Evolutionary conservation across 2,888 invertebrate species (phyloP), one percentile per base, ranked within the genome.

Genomic region (Syrphus vitripennis): DNA sequence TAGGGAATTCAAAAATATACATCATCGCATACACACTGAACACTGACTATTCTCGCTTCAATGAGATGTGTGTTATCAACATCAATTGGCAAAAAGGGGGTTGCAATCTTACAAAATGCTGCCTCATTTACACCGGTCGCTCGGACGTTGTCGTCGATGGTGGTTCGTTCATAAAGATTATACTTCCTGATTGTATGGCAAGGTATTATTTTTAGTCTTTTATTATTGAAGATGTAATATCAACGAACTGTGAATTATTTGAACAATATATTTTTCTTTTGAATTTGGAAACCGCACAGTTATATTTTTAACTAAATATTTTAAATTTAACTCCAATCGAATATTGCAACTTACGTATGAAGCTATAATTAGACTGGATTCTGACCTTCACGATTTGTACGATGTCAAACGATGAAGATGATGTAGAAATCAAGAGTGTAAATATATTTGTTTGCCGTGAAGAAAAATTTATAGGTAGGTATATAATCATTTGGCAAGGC

Each of bases 51-150:
- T 29, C 69, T 48, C 19, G 59, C 57, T 57, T 71, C 50, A 67
- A 10, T 57, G 34, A 42, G 76, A 80, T 75, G 71, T 53, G 69
- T 80, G 75, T 79, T 83, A 83, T 83, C 79, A 83, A 26, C 45
- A 72, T 77, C 45, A 75, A 63, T 70, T 65, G 16, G 16, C n/a
- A 29, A 42, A 48, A 70, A 19, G 61, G 55, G 59, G 53, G 59
- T 61, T 80, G 71, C 59, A 76, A 50, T 48, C 29, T 48, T 48
- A 31, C 29, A 65, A 59, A 3, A 50, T 48, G 37, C 40, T 79
- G 24, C 21, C 42, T 31, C 24, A 24, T 37, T 74, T 24, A 40
- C 53, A 34, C 31, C 72, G 67, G 59, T 55, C 24, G n/a, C 67
- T 19, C 14, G 21, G 5, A 16, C 19, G 19, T 21, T 16, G 3